Conservation (phyloP, 2,797 vertebrate genomes). For the Calcarius lapponicus region DNA sequence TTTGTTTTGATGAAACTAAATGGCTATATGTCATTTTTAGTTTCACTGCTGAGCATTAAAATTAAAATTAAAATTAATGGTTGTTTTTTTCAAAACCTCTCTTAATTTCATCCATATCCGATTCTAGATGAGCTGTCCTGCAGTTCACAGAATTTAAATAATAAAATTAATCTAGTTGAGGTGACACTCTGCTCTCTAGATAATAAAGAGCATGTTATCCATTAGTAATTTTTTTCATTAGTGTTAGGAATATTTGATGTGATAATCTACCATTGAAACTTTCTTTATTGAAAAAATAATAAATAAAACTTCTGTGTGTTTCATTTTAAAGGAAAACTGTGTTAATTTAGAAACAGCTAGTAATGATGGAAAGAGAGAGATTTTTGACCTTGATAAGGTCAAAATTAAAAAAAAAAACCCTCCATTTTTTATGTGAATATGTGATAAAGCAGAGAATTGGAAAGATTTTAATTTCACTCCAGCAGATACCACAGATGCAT, state of each 20-base stretch:
- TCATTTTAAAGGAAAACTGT: not conserved
- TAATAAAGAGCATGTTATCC: not conserved
- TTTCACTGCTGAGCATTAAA: not conserved
- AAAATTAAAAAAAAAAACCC: constrained; percentile 36
- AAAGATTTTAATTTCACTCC: not conserved
- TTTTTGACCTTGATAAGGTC: constrained; percentile 10
- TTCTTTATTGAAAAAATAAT: not conserved
- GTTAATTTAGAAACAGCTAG: not conserved
- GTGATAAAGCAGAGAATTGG: not conserved
- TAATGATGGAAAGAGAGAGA: not conserved
- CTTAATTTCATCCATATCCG: not conserved
- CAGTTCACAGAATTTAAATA: not conserved
- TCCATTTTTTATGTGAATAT: not conserved
- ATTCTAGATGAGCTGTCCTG: not conserved
- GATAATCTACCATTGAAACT: not conserved
- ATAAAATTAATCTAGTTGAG: not conserved
- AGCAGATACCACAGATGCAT: not conserved
- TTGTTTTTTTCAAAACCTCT: not conserved
- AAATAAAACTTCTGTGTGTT: not conserved
- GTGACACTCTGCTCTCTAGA: not conserved
- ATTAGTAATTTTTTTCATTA: not conserved
- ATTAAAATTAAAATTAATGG: not conserved
- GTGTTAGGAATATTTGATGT: not conserved
- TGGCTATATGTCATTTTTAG: not conserved
- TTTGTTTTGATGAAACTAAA: not conserved